Evolutionary conservation across 1,140 invertebrate genomes (phyloP).

Genomic region (Oreohelix idahoensis): DNA sequence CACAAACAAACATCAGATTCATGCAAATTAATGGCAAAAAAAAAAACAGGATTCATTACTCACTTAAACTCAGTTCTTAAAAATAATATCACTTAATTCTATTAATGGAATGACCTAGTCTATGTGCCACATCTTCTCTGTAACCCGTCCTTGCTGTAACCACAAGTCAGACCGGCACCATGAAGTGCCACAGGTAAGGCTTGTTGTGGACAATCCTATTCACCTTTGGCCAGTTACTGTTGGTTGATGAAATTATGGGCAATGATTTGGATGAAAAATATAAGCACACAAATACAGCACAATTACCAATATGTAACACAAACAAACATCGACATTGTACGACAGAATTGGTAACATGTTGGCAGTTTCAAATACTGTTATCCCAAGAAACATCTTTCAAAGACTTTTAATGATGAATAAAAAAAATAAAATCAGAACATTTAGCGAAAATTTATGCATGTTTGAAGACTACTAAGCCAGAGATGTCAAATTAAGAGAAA

Average conservation of each 20-base stretch:
- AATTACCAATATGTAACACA: neutral
- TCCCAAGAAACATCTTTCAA: too few species aligned
- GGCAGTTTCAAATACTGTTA: too few species aligned
- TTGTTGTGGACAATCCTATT: neutral
- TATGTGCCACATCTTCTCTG: neutral
- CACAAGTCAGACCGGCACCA: neutral
- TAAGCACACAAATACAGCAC: neutral
- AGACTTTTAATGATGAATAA: too few species aligned
- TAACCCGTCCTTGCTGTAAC: neutral
- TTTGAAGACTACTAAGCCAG: too few species aligned
- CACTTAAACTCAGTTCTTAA: too few species aligned
- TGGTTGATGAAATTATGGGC: neutral
- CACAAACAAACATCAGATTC: neutral
- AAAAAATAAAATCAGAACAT: too few species aligned
- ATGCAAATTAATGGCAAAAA: neutral
- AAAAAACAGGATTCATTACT: neutral
- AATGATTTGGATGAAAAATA: neutral
- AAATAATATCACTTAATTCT: neutral
- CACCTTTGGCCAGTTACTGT: neutral
- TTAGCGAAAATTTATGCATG: too few species aligned
- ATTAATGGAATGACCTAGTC: neutral
- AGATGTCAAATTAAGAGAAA: too few species aligned
- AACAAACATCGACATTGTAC: neutral
- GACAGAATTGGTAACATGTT: too few species aligned
- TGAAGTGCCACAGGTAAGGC: neutral